phyloP scores from a whole-genome alignment of 1,140 invertebrate genomes.

The Drosophila ambigua region DNA sequence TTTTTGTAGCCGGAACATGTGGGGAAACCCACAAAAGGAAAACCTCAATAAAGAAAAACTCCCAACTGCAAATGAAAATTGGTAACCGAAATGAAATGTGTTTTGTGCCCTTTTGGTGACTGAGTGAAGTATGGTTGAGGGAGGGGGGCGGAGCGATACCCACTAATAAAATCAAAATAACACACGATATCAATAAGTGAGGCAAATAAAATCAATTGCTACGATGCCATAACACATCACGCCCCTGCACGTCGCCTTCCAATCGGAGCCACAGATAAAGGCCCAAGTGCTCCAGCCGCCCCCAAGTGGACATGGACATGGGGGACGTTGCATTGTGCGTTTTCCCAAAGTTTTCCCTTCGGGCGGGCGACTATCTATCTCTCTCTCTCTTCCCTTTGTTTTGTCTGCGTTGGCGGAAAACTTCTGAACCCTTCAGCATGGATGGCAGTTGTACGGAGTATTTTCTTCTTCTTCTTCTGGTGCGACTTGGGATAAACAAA shows the following conservation, averaged over 20 bases:
- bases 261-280: conserved; percentile 4
- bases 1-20: too few species aligned
- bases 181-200: conserved; percentile 70
- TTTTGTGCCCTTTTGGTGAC: conserved; percentile 4
- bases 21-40: too few species aligned
- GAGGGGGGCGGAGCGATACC: too few species aligned
- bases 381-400: conserved; percentile 6
- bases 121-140: background rate
- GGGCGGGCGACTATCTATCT: background rate
- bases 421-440: conserved; percentile 22
- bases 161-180: conserved; percentile 53
- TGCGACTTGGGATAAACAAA: conserved; percentile 77
- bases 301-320: too few species aligned
- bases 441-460: conserved; percentile 30
- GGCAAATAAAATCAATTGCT: conserved; percentile 76
- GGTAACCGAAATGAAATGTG: background rate
- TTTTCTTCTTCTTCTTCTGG: conserved; percentile 48
- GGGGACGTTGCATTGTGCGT: conserved; percentile 44
- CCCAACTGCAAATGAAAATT: background rate
- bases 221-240: conserved; percentile 74
- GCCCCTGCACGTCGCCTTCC: conserved; percentile 4
- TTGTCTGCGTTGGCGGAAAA: conserved; percentile 63
- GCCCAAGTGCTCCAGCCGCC: background rate
- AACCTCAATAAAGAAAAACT: too few species aligned
- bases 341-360: conserved; percentile 26